Evolutionary conservation across 2,888 invertebrate species (phyloP), one percentile per base, ranked within the genome.

Genomic region (Phorcus lineatus): DNA sequence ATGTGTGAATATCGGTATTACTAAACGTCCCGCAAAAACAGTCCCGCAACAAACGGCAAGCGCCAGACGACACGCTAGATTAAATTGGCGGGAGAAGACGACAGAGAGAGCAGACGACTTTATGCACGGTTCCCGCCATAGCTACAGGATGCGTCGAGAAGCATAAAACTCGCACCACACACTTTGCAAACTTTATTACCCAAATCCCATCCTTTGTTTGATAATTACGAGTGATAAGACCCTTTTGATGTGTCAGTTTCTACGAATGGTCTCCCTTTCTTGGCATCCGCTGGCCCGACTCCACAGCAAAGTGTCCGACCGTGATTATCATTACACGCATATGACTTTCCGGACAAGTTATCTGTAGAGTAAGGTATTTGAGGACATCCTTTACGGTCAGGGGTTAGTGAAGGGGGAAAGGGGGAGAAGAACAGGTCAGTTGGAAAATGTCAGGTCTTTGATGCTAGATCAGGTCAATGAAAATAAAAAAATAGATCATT

Each of bases 141-240:
- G 47, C 19, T 24, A 52, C 74, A 74, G 74, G 74, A 74, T 74
- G 52, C 74, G 74, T 16, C 9, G 74, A 74, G 52, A 74, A 52
- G 24, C 74, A 74, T 74, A 74, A 74, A 74, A 52, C 74, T 47
- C 40, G 52, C 74, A 40, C 40, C 78, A 78, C 54, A 78, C 54
- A 78, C 62, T 66, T 66, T 62, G 22, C 47, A 40, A 22, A 40
- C 28, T 76, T 76, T 76, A 80, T 80, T 57, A 67, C 67, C 57
- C 47, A 62, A 52, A 22, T 47, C 76, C 22, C 62, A 66, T 53
- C 36, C 74, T 76, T 80, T 80, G 80, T 80, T 80, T 80, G 76
- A 77, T 80, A 80, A 80, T 80, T 76, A 80, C 31, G 31, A 47
- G 66, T 62, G 80, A 80, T 80, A 80, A 53, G 52, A 31, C 31